Evolutionary conservation across 2,113 vertebrate genomes (phyloP), one percentile per base, ranked within the genome.

Genomic region (Mastomys coucha): DNA sequence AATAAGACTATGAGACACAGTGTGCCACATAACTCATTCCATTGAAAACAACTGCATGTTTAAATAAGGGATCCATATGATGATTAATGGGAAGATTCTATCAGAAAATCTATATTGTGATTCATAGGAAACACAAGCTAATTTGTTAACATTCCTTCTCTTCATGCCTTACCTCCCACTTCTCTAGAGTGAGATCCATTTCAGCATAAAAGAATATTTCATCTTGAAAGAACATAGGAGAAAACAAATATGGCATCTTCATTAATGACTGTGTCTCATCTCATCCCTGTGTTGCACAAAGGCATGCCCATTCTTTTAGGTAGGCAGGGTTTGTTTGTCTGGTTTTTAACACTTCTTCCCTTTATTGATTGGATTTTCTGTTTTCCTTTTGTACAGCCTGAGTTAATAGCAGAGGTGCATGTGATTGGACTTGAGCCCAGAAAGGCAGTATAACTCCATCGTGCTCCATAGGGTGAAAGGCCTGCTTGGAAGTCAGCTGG

Each of bases 251-350:
- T 92, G 13, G 3, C 17, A 42, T 70, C 49, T 80, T 45, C 33
- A 90, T 96, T 60, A 82, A 14, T 73, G 20, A 72, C 73, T n/a
- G 93, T 26, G 86, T 92, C 95, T 96, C 22, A 69, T 67, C 63
- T 85, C 22, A 75, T 91, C 85, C 20, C 45, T 96, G 4, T 94
- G 36, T 91, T 96, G 92, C 67, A 56, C 58, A 96, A 87, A 94
- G 42, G n/a, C 69, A 91, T 73, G 26, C 31, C 88, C 4, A 0
- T 60, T 86, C 87, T 77, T 94, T 93, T 90, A 72, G 51, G 28
- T 82, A 93, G 65, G 16, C 7, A 87, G 84, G 58, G 12, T 82
- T 60, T 39, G 53, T 58, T 80, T 20, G 67, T 69, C 17, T 69
- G 26, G 88, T 96, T 86, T 91, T 90, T 73, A 63, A 53, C 7